These are phyloP conservation scores for Rousettus leschenaultii DNA, from an alignment of 2,113 vertebrate species.

Conservation along the genomic window DNA sequence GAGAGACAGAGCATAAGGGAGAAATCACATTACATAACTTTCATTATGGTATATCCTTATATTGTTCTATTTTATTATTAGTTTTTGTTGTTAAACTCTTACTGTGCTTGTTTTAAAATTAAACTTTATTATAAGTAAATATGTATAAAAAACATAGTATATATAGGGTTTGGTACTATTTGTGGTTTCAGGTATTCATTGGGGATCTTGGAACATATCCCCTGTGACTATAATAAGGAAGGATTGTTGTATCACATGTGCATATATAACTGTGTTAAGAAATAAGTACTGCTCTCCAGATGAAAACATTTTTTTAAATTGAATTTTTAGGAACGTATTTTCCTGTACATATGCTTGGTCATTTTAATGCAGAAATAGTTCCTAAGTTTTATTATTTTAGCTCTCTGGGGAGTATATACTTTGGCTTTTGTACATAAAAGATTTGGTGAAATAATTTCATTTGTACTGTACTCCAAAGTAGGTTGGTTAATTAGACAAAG, in stretches of 20 bases:
- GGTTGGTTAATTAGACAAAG: not conserved
- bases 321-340: not conserved
- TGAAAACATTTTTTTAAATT: not conserved
- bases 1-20: not conserved
- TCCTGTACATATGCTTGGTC: not conserved
- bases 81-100: not conserved
- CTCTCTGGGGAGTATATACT: not conserved
- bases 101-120: not conserved
- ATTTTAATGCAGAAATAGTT: conserved; percentile 19
- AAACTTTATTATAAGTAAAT: not conserved
- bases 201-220: not conserved
- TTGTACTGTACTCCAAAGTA: not conserved
- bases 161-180: not conserved
- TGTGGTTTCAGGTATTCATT: not conserved
- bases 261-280: not conserved
- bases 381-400: not conserved
- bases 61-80: not conserved
- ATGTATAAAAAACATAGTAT: not conserved
- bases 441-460: not conserved
- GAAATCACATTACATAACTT: not conserved
- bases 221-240: not conserved
- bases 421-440: conserved; percentile 15
- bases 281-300: not conserved
- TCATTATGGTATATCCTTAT: not conserved
- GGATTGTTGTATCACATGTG: not conserved